Percentiles rank a stretch among this genome's conserved stretches.
phyloP scores from a whole-genome alignment of 2,797 vertebrate species.

The Cirrhinus molitorella region DNA sequence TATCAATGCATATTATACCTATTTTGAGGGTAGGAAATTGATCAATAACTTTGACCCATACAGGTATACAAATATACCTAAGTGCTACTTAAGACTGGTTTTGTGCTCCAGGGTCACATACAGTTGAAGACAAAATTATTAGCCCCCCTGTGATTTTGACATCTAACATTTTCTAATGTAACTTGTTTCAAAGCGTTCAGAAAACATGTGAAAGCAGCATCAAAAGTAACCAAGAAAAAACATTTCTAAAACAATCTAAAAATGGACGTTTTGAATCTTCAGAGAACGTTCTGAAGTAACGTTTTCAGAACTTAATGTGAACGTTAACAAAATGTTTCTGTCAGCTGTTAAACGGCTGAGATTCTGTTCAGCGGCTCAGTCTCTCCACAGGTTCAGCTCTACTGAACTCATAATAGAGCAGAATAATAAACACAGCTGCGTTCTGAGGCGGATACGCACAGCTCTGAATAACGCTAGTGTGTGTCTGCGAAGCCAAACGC shows the following conservation, averaged over 20 bases:
- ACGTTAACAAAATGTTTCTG: background rate
- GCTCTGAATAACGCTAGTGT: background rate
- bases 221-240: background rate
- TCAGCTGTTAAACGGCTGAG: background rate
- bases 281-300: background rate
- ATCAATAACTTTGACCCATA: too few relatives aligned
- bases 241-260: background rate
- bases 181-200: background rate
- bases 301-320: background rate
- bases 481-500: conserved; percentile 41
- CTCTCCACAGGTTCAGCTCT: conserved; percentile 3
- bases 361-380: background rate
- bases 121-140: too few relatives aligned
- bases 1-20: too few relatives aligned
- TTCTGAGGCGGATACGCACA: conserved; percentile 41
- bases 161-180: background rate
- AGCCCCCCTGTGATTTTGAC: too few relatives aligned
- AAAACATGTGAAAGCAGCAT: background rate
- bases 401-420: conserved; percentile 51
- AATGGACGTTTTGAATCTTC: background rate
- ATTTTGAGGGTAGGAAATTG: too few relatives aligned
- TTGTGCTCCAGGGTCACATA: too few relatives aligned
- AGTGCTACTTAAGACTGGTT: too few relatives aligned
- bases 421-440: conserved; percentile 53
- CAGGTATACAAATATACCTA: too few relatives aligned